A percentile compares a stretch with the other conserved stretches of the same genome.
phyloP scores from a whole-genome alignment of 2,113 vertebrate species.

The Ursus arctos region DNA sequence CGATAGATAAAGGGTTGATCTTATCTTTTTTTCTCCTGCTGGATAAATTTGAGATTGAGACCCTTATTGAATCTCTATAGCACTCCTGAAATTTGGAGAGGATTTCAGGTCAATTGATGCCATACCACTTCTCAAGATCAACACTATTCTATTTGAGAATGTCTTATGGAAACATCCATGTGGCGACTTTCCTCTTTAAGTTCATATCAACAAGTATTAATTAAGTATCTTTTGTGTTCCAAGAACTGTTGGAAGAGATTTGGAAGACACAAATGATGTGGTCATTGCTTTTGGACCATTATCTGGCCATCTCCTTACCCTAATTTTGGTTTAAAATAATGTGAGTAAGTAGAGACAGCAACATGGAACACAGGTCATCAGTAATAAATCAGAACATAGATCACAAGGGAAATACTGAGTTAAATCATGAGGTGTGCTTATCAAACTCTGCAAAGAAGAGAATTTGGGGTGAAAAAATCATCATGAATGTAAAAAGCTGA shows the following conservation, averaged over 20 bases:
- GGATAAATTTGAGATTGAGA: background rate
- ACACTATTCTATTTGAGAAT: background rate
- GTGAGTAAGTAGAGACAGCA: background rate
- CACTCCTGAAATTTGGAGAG: background rate
- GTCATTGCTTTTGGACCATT: conserved; percentile 18
- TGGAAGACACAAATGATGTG: background rate
- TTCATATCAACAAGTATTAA: conserved; percentile 39
- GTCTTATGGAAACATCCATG: background rate
- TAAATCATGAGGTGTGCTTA: background rate
- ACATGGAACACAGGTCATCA: background rate
- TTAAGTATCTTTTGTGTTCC: background rate
- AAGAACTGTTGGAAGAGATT: background rate
- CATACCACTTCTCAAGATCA: background rate
- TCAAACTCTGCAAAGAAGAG: conserved; percentile 5
- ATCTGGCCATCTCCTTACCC: background rate
- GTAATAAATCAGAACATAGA: conserved; percentile 27
- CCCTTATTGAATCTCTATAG: background rate
- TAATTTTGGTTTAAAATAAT: conserved; percentile 33
- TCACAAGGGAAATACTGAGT: background rate
- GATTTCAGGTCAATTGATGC: background rate
- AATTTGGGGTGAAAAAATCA: background rate
- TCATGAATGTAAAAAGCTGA: background rate
- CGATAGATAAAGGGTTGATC: background rate
- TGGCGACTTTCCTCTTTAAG: background rate
- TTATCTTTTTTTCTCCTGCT: background rate